These are phyloP conservation scores for Valencia hispanica DNA, from an alignment of 2,797 vertebrate genomes.

Conservation along the genomic window DNA sequence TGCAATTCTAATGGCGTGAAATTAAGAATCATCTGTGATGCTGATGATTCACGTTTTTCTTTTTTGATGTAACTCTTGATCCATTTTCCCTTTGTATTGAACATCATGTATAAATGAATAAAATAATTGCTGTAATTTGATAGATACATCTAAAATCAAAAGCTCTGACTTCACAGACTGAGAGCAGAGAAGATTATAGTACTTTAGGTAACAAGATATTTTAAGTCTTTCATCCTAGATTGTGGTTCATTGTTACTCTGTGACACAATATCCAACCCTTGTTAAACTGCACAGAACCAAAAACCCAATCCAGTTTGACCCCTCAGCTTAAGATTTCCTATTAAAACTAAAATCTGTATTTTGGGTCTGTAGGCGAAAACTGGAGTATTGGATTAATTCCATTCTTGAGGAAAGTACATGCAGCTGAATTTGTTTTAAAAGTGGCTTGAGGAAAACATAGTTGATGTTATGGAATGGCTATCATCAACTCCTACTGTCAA, in stretches of 20 bases:
- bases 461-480: background rate
- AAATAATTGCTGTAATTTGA: constrained; percentile 6
- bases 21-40: background rate
- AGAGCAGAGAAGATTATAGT: background rate
- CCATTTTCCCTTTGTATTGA: background rate
- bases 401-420: background rate
- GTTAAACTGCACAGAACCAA: background rate
- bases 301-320: background rate
- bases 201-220: background rate
- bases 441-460: background rate
- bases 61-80: background rate
- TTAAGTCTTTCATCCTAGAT: background rate
- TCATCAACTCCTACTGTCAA: background rate
- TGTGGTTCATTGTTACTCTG: background rate
- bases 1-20: constrained; percentile 3
- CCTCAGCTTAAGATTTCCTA: background rate
- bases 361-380: background rate
- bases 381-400: background rate
- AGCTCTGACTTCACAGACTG: background rate
- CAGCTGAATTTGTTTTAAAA: background rate
- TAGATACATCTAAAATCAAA: constrained; percentile 6
- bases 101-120: background rate
- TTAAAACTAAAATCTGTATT: background rate
- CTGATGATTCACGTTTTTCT: background rate
- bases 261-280: background rate